phyloP scores from a whole-genome alignment of 2,113 vertebrate genomes.

The Oreocharis arfaki region DNA sequence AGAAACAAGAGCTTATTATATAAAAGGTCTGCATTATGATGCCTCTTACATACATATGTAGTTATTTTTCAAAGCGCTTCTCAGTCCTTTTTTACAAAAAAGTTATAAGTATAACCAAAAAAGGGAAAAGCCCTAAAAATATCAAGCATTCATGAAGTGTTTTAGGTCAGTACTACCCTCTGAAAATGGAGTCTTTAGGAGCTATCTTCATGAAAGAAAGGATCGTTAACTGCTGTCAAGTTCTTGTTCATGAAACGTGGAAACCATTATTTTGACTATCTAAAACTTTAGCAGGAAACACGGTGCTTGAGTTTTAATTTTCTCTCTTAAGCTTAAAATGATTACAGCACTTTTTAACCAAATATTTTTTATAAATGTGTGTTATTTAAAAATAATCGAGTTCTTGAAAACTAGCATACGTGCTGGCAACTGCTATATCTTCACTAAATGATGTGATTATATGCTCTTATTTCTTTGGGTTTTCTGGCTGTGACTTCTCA shows the following conservation, averaged over 20 bases:
- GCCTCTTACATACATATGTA: not conserved
- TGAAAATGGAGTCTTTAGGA: not conserved
- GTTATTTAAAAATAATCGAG: not conserved
- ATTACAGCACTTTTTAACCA: not conserved
- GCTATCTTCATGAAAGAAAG: not conserved
- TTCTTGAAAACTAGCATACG: not conserved
- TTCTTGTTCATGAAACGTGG: not conserved
- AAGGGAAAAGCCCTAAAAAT: not conserved
- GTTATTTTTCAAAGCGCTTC: not conserved
- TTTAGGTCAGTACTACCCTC: not conserved
- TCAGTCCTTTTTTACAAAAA: not conserved
- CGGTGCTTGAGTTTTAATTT: not conserved
- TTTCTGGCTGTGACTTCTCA: not conserved
- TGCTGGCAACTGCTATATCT: not conserved
- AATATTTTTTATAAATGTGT: not conserved
- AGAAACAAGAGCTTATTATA: constrained; percentile 90
- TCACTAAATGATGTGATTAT: not conserved
- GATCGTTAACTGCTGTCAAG: not conserved
- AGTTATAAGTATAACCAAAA: not conserved
- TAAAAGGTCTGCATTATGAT: constrained; percentile 75
- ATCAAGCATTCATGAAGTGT: not conserved
- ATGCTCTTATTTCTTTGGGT: not conserved
- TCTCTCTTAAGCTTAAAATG: not conserved
- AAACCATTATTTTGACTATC: not conserved
- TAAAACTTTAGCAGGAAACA: not conserved